Evolutionary conservation across 2,888 invertebrate genomes (phyloP), one percentile per base, ranked within the genome.

Genomic region (Parnassius glacialis): DNA sequence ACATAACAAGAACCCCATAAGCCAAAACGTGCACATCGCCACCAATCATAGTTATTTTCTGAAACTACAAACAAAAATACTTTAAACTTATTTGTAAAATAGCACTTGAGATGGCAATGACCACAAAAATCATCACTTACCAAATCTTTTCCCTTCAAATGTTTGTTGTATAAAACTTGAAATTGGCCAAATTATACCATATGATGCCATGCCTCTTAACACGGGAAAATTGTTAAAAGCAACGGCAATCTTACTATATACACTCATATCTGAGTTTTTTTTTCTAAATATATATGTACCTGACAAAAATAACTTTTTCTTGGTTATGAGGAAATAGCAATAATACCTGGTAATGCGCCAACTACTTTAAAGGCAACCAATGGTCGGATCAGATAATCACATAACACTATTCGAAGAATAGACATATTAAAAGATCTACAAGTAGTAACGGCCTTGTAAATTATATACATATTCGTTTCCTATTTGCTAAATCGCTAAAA

Each of bases 1-100:
- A 96, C 95, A 81, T 95, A 96, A 55, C 95, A 93, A 10, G 95
- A 94, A n/a, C 96, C 97, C 81, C 95, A 96, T 57, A 96, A 74
- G 74, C 95, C 94, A 85, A 95, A 97, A 65, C 96, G 92, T 47
- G 94, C 83, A 68, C 94, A 94, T 76, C 95, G 93, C 83, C 87
- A 92, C 94, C 94, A 95, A 74, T 95, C 95, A 77, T 93, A 94
- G 44, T 63, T 64, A 66, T 85, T 87, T 51, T 88, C 93, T 92
- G 75, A 65, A 79, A 82, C 65, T 72, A 50, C 34, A 64, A 65
- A 57, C 20, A n/a, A 51, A 47, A 50, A 48, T 9, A 50, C 34
- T 41, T 51, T 25, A 25, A 3, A 25, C 25, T 25, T 25, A 25
- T 25, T 25, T 25, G 25, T 25, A 25, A 25, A 25, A 43, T 57